These are phyloP conservation scores for Sardina pilchardus DNA, from an alignment of 2,113 vertebrate species.

Conservation along the genomic window DNA sequence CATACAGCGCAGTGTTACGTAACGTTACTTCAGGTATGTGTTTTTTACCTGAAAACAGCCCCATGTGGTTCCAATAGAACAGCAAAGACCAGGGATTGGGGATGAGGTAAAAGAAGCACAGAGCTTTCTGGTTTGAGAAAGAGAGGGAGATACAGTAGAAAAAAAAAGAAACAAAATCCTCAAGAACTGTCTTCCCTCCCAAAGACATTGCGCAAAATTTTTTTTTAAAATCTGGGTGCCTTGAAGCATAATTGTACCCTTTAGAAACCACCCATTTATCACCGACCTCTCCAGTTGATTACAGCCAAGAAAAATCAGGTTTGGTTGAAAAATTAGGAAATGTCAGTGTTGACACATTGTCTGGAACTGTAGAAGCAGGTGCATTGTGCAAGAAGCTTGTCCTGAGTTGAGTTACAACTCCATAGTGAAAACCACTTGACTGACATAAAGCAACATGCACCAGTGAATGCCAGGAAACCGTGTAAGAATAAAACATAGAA, in stretches of 20 bases:
- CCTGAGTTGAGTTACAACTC: neutral
- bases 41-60: neutral
- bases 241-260: neutral
- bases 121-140: neutral
- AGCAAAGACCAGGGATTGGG: slow-evolving; percentile 15
- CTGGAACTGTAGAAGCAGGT: neutral
- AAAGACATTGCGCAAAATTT: slow-evolving; percentile 4
- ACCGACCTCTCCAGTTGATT: neutral
- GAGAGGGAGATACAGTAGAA: neutral
- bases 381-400: neutral
- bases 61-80: slow-evolving; percentile 9
- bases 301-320: neutral
- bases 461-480: neutral
- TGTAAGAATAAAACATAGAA: neutral
- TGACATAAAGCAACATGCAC: neutral
- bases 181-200: neutral
- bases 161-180: neutral
- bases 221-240: neutral
- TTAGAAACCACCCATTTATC: neutral
- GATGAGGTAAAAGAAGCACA: neutral
- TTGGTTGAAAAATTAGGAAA: neutral
- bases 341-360: neutral
- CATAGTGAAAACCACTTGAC: neutral
- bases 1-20: neutral
- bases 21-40: slow-evolving; percentile 11